Percentiles rank a stretch among this genome's conserved stretches.
Conservation (phyloP, 2,113 vertebrate species). For the Stegostoma tigrinum region DNA sequence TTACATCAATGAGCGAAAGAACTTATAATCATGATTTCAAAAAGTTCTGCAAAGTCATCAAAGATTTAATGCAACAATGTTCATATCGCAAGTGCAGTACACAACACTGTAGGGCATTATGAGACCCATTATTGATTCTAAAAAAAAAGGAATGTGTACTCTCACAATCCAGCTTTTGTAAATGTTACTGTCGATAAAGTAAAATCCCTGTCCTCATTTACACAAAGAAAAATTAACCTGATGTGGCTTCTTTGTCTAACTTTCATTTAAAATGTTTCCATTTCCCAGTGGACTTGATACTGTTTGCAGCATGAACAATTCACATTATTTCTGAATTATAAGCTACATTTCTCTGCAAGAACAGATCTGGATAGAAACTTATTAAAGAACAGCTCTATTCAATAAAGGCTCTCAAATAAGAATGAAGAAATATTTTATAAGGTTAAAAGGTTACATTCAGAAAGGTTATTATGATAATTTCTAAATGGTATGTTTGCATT, state of each 20-base stretch:
- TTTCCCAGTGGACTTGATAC: not conserved
- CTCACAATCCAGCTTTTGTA: not conserved
- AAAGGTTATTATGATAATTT: not conserved
- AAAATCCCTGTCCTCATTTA: not conserved
- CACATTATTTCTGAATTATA: not conserved
- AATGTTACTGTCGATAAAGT: not conserved
- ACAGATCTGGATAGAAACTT: not conserved
- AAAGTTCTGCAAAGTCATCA: not conserved
- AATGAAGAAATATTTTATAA: not conserved
- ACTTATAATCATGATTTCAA: not conserved
- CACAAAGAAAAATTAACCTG: not conserved
- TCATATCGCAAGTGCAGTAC: not conserved
- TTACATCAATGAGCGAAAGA: not conserved
- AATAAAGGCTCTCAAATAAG: not conserved
- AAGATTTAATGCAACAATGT: not conserved
- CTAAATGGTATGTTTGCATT: not conserved
- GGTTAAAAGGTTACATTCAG: not conserved
- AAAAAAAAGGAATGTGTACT: not conserved
- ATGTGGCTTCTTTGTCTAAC: not conserved
- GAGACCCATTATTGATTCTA: not conserved
- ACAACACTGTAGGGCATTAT: not conserved
- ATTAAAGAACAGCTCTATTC: not conserved
- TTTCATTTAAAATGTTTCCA: not conserved
- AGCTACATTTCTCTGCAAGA: not conserved
- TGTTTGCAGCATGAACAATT: not conserved